Base-by-base conservation (phyloP, 2,888 invertebrate genomes). In the Agrochola circellaris region DNA sequence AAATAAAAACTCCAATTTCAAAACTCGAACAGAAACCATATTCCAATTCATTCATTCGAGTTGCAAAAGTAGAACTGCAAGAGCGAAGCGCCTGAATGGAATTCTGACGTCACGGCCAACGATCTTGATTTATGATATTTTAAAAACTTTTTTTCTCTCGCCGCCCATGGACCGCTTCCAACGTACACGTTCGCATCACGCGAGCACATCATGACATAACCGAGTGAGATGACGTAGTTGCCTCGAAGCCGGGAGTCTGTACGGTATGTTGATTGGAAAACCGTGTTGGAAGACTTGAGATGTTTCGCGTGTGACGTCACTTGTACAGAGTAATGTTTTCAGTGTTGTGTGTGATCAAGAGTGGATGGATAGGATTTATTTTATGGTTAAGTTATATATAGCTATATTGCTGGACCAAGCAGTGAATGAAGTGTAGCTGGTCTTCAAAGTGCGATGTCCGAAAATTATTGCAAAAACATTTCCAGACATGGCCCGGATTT, bases 81-180 rank as follows among this genome's bases (percentile, higher is more conserved):
- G 34, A 74, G 48, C 69, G 56, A 56, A 66, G 69, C 79, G 82
- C 73, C 82, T 93, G 89, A 93, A 93, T 93, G 92, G 87, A 89
- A 77, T 72, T 68, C 81, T 91, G 91, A 93, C 93, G 92, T 92
- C 91, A 92, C 84, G 66, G 34, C 73, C 74, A 79, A 83, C 86
- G 80, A 89, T 86, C 82, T 81, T 91, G 92, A 92, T 91, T 91
- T 92, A 92, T 91, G 89, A 88, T 90, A 89, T 91, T 93, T 91
- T 90, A 90, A 92, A 92, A 91, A 90, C 82, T 86, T 90, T 89
- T 87, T 87, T 88, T 83, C 76, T 86, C 78, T 81, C 65, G 85
- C 87, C 88, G 83, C 78, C 79, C 84, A 84, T 92, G 92, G 91
- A 91, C 86, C 83, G 67, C 80, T 84, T 92, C 94, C 94, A 93